Evolutionary conservation across 2,797 vertebrate genomes (phyloP).

Genomic region (Octomys mimax): DNA sequence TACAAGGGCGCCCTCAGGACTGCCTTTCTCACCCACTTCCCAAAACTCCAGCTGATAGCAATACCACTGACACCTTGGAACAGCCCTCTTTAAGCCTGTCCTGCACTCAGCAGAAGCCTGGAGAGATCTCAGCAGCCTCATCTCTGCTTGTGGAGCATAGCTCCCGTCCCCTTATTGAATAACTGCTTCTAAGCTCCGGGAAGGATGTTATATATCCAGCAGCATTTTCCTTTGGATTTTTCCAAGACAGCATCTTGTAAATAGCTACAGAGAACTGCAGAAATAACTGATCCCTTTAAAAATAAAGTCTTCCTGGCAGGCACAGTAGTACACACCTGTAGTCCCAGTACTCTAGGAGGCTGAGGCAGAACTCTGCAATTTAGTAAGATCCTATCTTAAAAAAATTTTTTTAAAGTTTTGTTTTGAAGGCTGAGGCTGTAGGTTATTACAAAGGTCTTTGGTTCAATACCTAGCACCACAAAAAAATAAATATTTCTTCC

Average conservation of each 20-base stretch:
- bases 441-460: not conserved
- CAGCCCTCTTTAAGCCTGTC: not conserved
- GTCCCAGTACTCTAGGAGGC: not conserved
- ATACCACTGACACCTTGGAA: not conserved
- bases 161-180: not conserved
- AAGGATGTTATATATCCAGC: not conserved
- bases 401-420: not conserved
- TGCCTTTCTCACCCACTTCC: not conserved
- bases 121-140: not conserved
- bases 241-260: not conserved
- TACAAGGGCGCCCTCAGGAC: not conserved
- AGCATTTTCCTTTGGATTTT: not conserved
- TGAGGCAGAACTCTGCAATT: not conserved
- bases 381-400: not conserved
- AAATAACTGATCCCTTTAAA: conserved; percentile 49
- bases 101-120: not conserved
- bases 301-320: not conserved
- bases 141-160: not conserved
- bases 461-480: not conserved
- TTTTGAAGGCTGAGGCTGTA: not conserved
- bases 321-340: not conserved
- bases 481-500: not conserved
- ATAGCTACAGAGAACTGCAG: conserved; percentile 41
- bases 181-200: not conserved
- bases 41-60: not conserved